Percentiles rank a stretch among this genome's conserved stretches.
Conservation (phyloP, 2,888 invertebrate species). For the Stenoptilia bipunctidactyla region DNA sequence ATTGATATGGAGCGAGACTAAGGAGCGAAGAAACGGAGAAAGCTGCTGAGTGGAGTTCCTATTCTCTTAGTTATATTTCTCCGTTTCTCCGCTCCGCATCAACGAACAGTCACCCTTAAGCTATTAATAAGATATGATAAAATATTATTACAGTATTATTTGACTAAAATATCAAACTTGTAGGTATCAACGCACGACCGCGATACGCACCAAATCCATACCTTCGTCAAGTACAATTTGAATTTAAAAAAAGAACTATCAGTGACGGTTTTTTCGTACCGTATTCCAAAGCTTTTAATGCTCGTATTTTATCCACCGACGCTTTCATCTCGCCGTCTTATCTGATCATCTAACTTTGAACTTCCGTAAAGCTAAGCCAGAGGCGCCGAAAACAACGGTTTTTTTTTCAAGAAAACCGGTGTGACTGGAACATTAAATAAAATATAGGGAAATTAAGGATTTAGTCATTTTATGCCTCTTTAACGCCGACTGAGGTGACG, state of each 20-base stretch:
- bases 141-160: too few species aligned
- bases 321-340: constrained; percentile 8
- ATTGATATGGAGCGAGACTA: too few species aligned
- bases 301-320: neutral
- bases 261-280: neutral
- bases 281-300: neutral
- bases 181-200: too few species aligned
- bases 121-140: too few species aligned
- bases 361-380: constrained; percentile 5
- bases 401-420: neutral
- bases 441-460: constrained; percentile 6
- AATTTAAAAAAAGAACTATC: neutral
- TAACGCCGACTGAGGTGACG: neutral
- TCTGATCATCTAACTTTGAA: constrained; percentile 8
- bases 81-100: too few species aligned
- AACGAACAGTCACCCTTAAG: too few species aligned
- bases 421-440: neutral
- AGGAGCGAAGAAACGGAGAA: too few species aligned
- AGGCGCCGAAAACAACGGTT: neutral
- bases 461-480: neutral
- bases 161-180: too few species aligned
- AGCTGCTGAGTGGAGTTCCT: too few species aligned
- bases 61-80: too few species aligned
- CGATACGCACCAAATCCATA: neutral
- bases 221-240: neutral